Evolutionary conservation across 2,888 invertebrate genomes (phyloP), one percentile per base, ranked within the genome.

Genomic region (Thecophora atra): DNA sequence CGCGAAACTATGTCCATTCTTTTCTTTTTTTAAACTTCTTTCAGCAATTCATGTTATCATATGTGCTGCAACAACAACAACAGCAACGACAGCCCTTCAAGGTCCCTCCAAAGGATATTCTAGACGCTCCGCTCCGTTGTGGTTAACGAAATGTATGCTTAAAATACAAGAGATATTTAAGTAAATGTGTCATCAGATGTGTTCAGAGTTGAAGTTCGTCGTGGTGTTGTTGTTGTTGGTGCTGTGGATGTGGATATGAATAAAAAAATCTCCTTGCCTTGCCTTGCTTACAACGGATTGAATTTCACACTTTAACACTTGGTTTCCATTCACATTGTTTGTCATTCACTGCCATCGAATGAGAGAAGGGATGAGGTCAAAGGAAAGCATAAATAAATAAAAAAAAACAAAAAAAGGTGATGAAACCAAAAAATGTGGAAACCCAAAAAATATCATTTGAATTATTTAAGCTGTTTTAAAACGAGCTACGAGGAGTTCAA

Each of bases 231-330:
- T 64, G 21, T 64, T 64, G 44, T 64, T 64, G 44, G 44, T 11
- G 47, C 21, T 44, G 24, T 42, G 15, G 44, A 47, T 64, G 44
- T 21, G n/a, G 17, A 30, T 37, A 51, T n/a, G n/a, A 51, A 51
- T 13, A 54, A 21, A 56, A 68, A 68, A 54, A 69, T 69, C 24
- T n/a, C n/a, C n/a, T n/a, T n/a, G n/a, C 58, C 47, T 60, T 60
- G n/a, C n/a, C 7, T 51, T 30, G 54, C 21, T 28, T 21, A 54
- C 26, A 66, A 54, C 58, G 73, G 73, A 71, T 74, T 73, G 62
- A 70, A 71, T 74, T 74, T 71, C 74, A 74, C 51, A 56, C 73
- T 72, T 74, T 71, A 69, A 73, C 74, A 74, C 73, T 74, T 73
- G 73, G 71, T 62, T 58, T 58, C 67, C 72, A 62, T 26, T 26